These are phyloP conservation scores for Amia ocellicauda DNA, from an alignment of 2,113 vertebrate species.

Conservation along the genomic window DNA sequence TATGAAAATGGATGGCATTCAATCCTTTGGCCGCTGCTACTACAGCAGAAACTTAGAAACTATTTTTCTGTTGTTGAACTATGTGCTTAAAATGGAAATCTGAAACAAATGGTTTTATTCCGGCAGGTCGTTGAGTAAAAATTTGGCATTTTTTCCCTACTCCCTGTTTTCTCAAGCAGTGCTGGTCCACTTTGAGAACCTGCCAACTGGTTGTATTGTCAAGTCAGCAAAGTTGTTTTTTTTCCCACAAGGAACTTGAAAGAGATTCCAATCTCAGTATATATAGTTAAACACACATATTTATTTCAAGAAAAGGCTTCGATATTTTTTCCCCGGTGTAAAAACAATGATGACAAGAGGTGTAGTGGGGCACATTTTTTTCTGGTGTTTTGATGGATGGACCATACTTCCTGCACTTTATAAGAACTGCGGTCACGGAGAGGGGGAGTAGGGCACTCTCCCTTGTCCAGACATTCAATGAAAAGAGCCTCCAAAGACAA, in stretches of 20 bases:
- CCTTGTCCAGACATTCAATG: conserved; percentile 18
- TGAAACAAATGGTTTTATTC: too few species aligned
- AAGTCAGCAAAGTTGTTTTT: conserved; percentile 6
- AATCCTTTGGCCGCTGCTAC: too few species aligned
- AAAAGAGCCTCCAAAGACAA: background rate
- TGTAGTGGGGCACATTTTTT: conserved; percentile 18
- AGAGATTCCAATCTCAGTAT: conserved; percentile 10
- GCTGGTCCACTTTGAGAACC: background rate
- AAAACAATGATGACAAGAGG: conserved; percentile 11
- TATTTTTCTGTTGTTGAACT: too few species aligned
- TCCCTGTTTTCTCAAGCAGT: conserved; percentile 1
- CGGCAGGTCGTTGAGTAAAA: too few species aligned
- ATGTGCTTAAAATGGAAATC: too few species aligned
- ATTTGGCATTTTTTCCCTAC: conserved; percentile 2
- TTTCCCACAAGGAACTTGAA: conserved; percentile 8
- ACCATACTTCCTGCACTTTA: conserved; percentile 27
- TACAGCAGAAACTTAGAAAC: too few species aligned
- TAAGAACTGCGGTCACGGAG: conserved; percentile 19
- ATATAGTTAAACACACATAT: background rate
- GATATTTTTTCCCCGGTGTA: conserved; percentile 6
- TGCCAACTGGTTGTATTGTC: background rate
- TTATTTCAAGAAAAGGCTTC: conserved; percentile 8
- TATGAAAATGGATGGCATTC: too few species aligned
- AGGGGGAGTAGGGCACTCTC: conserved; percentile 21
- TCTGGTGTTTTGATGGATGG: conserved; percentile 24